Evolutionary conservation across 2,797 vertebrate species (phyloP).

Genomic region (Tenualosa thibaudeaui): DNA sequence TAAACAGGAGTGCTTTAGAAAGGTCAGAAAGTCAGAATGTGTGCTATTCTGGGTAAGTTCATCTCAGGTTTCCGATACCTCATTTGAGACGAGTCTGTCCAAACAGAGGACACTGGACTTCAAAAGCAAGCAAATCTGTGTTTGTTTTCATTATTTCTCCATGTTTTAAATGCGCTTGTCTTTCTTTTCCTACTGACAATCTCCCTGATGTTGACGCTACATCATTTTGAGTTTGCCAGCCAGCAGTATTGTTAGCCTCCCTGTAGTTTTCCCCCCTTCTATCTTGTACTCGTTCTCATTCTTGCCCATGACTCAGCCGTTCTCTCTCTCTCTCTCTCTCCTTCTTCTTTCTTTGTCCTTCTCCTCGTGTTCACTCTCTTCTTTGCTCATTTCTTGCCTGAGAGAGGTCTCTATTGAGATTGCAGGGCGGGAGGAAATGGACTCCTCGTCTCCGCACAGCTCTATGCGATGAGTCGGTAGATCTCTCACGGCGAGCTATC

Average conservation of each 20-base stretch:
- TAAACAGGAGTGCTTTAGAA: conserved; percentile 38
- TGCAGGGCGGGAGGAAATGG: background rate
- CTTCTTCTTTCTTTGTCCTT: background rate
- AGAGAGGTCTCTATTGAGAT: conserved; percentile 14
- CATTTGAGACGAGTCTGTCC: conserved; percentile 3
- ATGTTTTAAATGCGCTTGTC: conserved; percentile 1
- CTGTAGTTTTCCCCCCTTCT: background rate
- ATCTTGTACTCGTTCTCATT: too few relatives aligned
- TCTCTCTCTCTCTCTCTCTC: background rate
- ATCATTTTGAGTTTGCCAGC: background rate
- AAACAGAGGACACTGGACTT: background rate
- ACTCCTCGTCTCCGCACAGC: background rate
- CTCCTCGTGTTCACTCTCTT: background rate
- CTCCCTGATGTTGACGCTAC: conserved; percentile 14
- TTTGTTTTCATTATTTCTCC: background rate
- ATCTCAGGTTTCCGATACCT: conserved; percentile 34
- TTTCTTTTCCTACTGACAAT: background rate
- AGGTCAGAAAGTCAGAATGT: conserved; percentile 40
- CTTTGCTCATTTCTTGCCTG: background rate
- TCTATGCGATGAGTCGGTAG: background rate
- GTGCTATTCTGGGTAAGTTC: conserved; percentile 30
- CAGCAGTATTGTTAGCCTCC: background rate
- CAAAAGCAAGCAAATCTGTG: background rate
- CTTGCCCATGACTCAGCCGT: background rate
- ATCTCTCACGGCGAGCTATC: background rate